Evolutionary conservation across 1,140 invertebrate genomes (phyloP).

Genomic region (Plectrocnemia conspersa): DNA sequence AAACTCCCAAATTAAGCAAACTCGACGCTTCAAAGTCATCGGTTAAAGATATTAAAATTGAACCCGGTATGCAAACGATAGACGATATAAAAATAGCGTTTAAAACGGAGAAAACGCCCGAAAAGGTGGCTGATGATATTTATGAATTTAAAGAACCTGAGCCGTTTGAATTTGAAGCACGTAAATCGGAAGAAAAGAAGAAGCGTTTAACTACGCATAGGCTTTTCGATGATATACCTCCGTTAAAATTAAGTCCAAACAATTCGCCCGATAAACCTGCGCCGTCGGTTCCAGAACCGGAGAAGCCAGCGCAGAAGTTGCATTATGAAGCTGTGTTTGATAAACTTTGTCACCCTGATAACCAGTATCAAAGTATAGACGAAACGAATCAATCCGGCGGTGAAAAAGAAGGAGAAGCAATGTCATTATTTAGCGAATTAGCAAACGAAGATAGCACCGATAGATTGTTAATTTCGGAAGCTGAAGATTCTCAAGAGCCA

Average conservation of each 20-base stretch:
- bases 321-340: conserved; percentile 48
- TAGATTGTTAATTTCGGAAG: conserved; percentile 53
- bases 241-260: conserved; percentile 47
- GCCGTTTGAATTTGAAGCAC: conserved; percentile 75
- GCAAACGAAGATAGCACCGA: conserved; percentile 52
- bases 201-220: conserved; percentile 50
- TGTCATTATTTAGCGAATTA: conserved; percentile 50
- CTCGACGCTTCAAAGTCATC: conserved; percentile 46
- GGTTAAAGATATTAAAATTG: conserved; percentile 45
- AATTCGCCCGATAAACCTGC: conserved; percentile 39
- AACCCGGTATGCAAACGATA: conserved; percentile 39
- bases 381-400: conserved; percentile 12
- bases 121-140: conserved; percentile 63
- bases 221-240: conserved; percentile 54
- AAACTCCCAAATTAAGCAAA: no score
- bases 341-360: conserved; percentile 48
- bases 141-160: conserved; percentile 88
- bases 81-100: conserved; percentile 38
- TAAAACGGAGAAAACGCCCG: conserved; percentile 38
- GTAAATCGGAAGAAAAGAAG: conserved; percentile 57
- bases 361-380: conserved; percentile 35
- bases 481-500: conserved; percentile 56
- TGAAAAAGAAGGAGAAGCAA: conserved; percentile 31
- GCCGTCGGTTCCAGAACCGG: conserved; percentile 30
- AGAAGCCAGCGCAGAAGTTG: conserved; percentile 32